Conservation (phyloP, 2,113 vertebrate species). For the Lepidiolamprologus cunningtoni region DNA sequence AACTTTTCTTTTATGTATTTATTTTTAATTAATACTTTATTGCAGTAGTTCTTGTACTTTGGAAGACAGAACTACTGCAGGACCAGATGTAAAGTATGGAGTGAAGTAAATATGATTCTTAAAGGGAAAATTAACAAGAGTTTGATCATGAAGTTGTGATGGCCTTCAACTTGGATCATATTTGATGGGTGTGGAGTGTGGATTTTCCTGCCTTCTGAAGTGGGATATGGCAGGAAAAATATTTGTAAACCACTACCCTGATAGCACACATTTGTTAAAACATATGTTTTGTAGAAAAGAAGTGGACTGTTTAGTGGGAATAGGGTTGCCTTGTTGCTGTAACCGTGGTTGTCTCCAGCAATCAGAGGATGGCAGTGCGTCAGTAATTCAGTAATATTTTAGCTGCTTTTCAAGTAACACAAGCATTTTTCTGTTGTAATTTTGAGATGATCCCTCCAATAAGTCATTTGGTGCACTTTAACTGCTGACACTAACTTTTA, state of each 20-base stretch:
- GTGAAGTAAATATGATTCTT: neutral
- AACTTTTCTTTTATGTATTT: neutral
- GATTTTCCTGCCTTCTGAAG: neutral
- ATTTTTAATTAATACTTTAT: neutral
- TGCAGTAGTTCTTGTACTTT: neutral
- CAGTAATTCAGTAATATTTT: neutral
- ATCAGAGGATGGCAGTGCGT: accelerated
- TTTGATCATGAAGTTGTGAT: neutral
- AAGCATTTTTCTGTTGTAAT: neutral
- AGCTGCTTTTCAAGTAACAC: neutral
- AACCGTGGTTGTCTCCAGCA: accelerated
- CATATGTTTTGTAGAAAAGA: neutral
- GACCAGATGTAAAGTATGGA: neutral
- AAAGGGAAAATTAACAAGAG: neutral
- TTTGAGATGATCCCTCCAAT: neutral
- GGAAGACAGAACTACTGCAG: neutral
- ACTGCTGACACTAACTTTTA: neutral
- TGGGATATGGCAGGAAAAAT: neutral
- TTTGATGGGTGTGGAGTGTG: neutral
- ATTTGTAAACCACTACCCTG: neutral
- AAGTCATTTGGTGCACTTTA: neutral
- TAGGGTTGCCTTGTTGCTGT: neutral
- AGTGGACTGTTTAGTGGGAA: neutral
- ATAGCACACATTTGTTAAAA: neutral
- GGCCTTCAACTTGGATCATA: neutral